Evolutionary conservation across 2,797 vertebrate species (phyloP).

Genomic region (Pachyuromys duprasi): DNA sequence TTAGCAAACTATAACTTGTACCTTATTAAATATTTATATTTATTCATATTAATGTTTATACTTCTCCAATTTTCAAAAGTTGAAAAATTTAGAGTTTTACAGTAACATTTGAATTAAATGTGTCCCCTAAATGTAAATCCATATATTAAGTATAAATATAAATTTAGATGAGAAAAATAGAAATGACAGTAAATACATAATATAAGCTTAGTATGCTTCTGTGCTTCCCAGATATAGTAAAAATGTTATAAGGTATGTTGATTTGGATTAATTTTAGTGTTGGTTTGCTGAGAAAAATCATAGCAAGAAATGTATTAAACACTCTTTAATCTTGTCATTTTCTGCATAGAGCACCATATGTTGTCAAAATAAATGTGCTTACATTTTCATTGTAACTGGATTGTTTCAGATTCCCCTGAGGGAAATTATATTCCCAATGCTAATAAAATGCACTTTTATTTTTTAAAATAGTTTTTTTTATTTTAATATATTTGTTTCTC

Average conservation of each 20-base stretch:
- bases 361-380: not conserved
- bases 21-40: too few species aligned
- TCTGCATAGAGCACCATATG: not conserved
- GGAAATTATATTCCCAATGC: not conserved
- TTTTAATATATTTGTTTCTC: not conserved
- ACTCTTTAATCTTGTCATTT: not conserved
- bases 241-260: too few species aligned
- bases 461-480: not conserved
- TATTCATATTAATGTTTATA: not conserved
- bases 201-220: not conserved
- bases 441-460: not conserved
- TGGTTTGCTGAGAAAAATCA: not conserved
- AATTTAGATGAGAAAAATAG: not conserved
- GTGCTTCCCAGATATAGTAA: not conserved
- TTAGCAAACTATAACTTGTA: not conserved
- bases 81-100: not conserved
- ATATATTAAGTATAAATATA: not conserved
- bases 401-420: not conserved
- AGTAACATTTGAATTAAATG: not conserved
- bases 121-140: not conserved
- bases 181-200: not conserved
- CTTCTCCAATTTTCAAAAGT: not conserved
- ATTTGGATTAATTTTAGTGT: not conserved
- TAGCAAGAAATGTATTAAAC: not conserved
- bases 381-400: not conserved